Conservation (phyloP, 2,797 vertebrate genomes). For the Anguilla marmorata region DNA sequence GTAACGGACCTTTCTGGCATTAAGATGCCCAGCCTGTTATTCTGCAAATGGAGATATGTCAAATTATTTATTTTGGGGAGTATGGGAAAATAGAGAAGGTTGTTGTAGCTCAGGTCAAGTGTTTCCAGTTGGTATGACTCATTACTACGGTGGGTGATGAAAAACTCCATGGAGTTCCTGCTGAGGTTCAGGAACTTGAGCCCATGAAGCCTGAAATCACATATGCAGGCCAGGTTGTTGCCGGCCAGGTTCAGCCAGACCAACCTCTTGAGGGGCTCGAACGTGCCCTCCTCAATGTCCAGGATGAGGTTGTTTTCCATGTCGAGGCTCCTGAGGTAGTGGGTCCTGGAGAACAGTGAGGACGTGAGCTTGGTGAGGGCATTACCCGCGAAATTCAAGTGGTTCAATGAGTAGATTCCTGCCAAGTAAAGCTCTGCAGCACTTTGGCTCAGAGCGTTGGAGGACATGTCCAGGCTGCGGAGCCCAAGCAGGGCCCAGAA, state of each 20-base stretch:
- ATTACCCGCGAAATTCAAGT: slow-evolving; percentile 71
- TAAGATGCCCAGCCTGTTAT: slow-evolving; percentile 69
- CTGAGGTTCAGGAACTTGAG: slow-evolving; percentile 75
- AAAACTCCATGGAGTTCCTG: slow-evolving; percentile 72
- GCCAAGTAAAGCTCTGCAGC: slow-evolving; percentile 68
- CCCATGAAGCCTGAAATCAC: slow-evolving; percentile 75
- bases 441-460: slow-evolving; percentile 68
- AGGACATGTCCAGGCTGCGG: slow-evolving; percentile 73
- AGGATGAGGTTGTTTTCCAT: slow-evolving; percentile 74
- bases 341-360: slow-evolving; percentile 63
- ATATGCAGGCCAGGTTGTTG: slow-evolving; percentile 74
- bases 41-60: slow-evolving; percentile 74
- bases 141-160: slow-evolving; percentile 55
- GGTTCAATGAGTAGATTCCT: slow-evolving; percentile 67
- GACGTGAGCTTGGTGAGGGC: slow-evolving; percentile 63
- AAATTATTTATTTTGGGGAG: slow-evolving; percentile 65
- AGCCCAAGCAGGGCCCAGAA: slow-evolving; percentile 61
- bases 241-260: slow-evolving; percentile 68
- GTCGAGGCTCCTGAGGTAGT: slow-evolving; percentile 59
- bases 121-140: slow-evolving; percentile 66
- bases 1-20: slow-evolving; percentile 55
- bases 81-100: slow-evolving; percentile 71
- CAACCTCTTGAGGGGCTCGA: slow-evolving; percentile 66
- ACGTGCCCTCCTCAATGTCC: slow-evolving; percentile 71
- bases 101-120: slow-evolving; percentile 78